Base-by-base conservation (phyloP, 1,140 invertebrate genomes). In the Drosophila equinoxialis region DNA sequence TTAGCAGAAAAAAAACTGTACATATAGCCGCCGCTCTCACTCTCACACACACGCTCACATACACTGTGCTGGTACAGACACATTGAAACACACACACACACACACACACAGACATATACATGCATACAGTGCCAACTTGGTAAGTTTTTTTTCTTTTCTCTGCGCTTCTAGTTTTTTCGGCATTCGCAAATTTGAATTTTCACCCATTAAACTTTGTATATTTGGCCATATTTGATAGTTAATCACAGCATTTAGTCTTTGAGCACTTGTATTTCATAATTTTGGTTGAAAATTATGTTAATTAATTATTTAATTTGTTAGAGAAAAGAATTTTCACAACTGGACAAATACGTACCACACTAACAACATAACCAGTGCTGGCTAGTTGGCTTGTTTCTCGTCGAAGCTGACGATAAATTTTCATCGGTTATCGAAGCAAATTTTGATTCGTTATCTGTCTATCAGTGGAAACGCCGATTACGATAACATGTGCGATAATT, bases 331-430 rank as follows among this genome's bases (percentile, higher is more conserved):
- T 87, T 89, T 87, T 87, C 81, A 81, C 77, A 57, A 61, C 80
- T 73, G 89, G 67, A 6, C 62, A 71, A 59, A 81, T 77, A 84
- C 81, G 74, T 83, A 87, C 84, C 84, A 87, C 84, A 87, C 84
- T 80, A 90, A 87, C 85, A 89, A 82, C 84, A 30, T 30, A 82
- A 77, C 83, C 73, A 72, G 66, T 69, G 81, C 66, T 79, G 79
- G 39, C 57, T 3, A 26, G 23, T 26, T 26, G 23, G 23, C 23
- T 26, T 26, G 23, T 26, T 26, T 26, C 23, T 26, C 3, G 3
- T 26, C 23, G 23, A 26, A 6, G 30, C 6, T 6, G 30, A 6
- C 30, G 30, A 30, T 30, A 30, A 6, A 30, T 30, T 30, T 30
- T 6, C 30, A 30, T 30, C 26, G 26, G 5, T 30, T 6, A 30